These are phyloP conservation scores for Melanostoma scalare DNA, from an alignment of 2,888 invertebrate genomes.

Conservation along the genomic window DNA sequence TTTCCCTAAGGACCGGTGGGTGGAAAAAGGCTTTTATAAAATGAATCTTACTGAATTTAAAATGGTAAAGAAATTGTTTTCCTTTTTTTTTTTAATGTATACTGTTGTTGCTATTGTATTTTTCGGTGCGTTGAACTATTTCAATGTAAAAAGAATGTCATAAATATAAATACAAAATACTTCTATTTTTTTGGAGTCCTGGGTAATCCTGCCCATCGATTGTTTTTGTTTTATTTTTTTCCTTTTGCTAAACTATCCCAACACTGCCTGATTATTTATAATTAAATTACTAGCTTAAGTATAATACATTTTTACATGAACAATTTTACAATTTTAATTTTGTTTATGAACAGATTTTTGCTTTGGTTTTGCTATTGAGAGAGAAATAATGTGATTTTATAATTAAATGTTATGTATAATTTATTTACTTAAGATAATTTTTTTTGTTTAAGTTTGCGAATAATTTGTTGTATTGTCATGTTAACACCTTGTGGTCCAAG, in stretches of 20 bases:
- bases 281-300: constrained; percentile 50
- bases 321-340: constrained; percentile 44
- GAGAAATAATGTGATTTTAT: constrained; percentile 40
- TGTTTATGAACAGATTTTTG: constrained; percentile 33
- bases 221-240: constrained; percentile 7
- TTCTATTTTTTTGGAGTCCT: constrained; percentile 65
- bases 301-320: constrained; percentile 68
- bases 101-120: constrained; percentile 40
- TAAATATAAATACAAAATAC: constrained; percentile 65
- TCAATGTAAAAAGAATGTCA: constrained; percentile 23
- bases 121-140: constrained; percentile 37
- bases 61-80: constrained; percentile 23
- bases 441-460: constrained; percentile 55
- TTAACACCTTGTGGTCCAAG: constrained; percentile 76
- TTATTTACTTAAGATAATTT: constrained; percentile 64
- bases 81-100: constrained; percentile 29
- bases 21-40: constrained; percentile 56
- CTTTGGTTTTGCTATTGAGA: constrained; percentile 54
- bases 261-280: constrained; percentile 67
- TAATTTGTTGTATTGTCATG: constrained; percentile 75
- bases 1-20: constrained; percentile 66
- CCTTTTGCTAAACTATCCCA: constrained; percentile 24
- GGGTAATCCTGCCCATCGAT: constrained; percentile 12
- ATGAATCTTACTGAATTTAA: constrained; percentile 37
- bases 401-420: constrained; percentile 55